These are phyloP conservation scores for Polyploca ridens DNA, from an alignment of 2,888 invertebrate genomes.

Conservation along the genomic window DNA sequence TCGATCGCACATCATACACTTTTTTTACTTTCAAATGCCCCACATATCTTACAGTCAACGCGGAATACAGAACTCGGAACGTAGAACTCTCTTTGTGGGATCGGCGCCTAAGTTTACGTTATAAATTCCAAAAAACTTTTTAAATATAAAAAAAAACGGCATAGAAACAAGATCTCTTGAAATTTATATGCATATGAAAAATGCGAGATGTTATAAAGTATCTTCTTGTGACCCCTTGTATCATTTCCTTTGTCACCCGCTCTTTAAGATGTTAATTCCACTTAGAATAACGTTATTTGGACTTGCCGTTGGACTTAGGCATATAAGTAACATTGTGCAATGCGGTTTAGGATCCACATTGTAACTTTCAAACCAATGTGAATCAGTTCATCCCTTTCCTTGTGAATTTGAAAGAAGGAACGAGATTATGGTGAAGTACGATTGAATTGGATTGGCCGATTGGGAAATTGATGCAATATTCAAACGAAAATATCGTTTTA, in stretches of 20 bases:
- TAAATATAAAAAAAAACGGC: not conserved
- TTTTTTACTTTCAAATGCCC: too few relatives aligned
- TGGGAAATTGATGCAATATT: not conserved
- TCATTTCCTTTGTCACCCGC: conserved; percentile 48
- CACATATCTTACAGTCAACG: too few relatives aligned
- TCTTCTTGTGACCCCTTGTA: conserved; percentile 51
- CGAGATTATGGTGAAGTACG: not conserved
- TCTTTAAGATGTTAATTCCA: conserved; percentile 70
- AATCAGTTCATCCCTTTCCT: not conserved
- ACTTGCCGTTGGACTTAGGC: conserved; percentile 34
- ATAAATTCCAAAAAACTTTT: too few relatives aligned
- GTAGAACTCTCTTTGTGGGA: too few relatives aligned
- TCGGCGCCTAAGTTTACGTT: too few relatives aligned
- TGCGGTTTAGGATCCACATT: conserved; percentile 29
- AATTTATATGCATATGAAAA: conserved; percentile 17
- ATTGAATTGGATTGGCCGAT: not conserved
- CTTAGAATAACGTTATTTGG: conserved; percentile 52
- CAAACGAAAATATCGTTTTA: not conserved
- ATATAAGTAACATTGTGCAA: conserved; percentile 23
- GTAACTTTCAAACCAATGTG: not conserved
- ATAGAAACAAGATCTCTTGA: not conserved
- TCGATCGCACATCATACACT: too few relatives aligned
- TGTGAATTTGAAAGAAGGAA: not conserved
- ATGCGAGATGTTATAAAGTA: conserved; percentile 30
- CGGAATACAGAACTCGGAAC: too few relatives aligned